Evolutionary conservation across 2,888 invertebrate genomes (phyloP), one percentile per base, ranked within the genome.

Genomic region (Epinotia bilunana): DNA sequence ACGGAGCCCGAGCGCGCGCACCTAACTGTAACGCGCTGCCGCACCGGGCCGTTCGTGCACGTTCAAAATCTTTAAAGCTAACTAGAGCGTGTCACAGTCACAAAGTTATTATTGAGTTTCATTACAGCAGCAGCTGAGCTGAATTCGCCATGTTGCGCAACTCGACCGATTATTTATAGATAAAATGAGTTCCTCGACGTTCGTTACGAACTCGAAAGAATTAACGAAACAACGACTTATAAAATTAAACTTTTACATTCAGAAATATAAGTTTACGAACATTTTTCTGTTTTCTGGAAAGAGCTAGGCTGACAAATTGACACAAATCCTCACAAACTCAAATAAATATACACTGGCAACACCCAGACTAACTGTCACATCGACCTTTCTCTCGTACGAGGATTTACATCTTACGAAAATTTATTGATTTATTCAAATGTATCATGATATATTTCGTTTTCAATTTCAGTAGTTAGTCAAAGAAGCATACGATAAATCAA

Each of bases 141-240:
- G 80, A 86, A 89, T 86, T 90, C 93, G 93, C 93, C 94, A 94
- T 94, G 88, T 94, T 94, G 93, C 92, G 92, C 93, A 93, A 93
- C 90, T 87, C 80, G 79, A 81, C 78, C 79, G 80, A 81, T 78
- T 78, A 80, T 81, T 80, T 77, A 74, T 79, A 79, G 73, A 77
- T 76, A 76, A 78, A 68, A 68, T 64, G 46, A 69, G 73, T 49
- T 65, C 39, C 53, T 62, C 55, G 63, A 64, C 69, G 63, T 70
- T 58, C 55, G 46, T 69, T 49, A 69, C 62, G 64, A 39, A 20
- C 69, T 70, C 79, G 74, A 80, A 81, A 80, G 81, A 80, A 78
- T 82, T 80, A 80, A 80, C 73, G 69, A 78, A 77, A 74, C 74
- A 77, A 63, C 53, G 65, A 61, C 39, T 53, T 43, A 60, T 33